phyloP scores from a whole-genome alignment of 2,797 vertebrate species.

The Propithecus perrieri region DNA sequence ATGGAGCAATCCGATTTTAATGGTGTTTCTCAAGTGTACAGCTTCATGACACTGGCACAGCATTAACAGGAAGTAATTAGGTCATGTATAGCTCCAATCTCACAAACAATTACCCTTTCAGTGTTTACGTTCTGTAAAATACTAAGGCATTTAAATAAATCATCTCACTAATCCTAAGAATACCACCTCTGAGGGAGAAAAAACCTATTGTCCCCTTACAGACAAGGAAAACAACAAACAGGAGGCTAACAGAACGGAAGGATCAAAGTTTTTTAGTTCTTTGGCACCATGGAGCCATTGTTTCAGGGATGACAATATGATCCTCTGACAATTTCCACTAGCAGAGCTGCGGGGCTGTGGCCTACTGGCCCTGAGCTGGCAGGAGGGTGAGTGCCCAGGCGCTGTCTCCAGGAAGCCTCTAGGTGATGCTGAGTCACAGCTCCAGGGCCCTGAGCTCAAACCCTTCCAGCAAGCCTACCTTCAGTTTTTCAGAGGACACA shows the following conservation, averaged over 20 bases:
- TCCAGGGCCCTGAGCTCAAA: not conserved
- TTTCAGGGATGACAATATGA: not conserved
- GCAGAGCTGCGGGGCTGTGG: not conserved
- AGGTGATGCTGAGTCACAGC: not conserved
- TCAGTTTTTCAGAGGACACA: too few species aligned
- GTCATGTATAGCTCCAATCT: not conserved
- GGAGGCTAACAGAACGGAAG: not conserved
- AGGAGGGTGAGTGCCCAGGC: not conserved
- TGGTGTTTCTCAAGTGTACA: not conserved
- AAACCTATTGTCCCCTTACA: not conserved
- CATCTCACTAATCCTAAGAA: not conserved
- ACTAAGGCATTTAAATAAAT: slow-evolving; percentile 32
- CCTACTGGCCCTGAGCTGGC: not conserved
- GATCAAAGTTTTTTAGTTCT: not conserved
- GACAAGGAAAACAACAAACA: not conserved
- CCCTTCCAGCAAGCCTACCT: not conserved
- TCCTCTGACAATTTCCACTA: not conserved
- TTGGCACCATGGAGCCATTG: not conserved
- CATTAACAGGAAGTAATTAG: not conserved
- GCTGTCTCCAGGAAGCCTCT: not conserved
- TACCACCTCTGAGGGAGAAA: not conserved
- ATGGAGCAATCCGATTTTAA: not conserved
- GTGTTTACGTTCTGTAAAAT: not conserved
- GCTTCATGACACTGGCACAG: not conserved
- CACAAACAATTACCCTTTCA: not conserved